These are phyloP conservation scores for Cyphomyrmex costatus DNA, from an alignment of 1,140 invertebrate species.

Conservation along the genomic window DNA sequence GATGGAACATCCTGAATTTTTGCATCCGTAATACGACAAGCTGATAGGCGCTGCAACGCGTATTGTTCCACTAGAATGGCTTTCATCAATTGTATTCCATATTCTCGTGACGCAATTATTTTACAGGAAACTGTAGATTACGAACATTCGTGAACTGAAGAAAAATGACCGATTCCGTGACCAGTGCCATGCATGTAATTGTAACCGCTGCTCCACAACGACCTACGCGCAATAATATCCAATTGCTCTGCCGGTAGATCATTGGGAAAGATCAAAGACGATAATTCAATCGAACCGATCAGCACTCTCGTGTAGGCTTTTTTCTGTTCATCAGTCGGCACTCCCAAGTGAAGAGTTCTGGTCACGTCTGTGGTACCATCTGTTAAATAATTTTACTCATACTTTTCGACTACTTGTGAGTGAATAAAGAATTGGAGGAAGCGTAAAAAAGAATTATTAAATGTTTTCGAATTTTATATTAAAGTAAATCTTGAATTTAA, in stretches of 20 bases:
- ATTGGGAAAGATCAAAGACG: slow-evolving; percentile 90
- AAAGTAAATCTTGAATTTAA: not conserved
- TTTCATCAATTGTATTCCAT: slow-evolving; percentile 42
- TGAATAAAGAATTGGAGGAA: not conserved
- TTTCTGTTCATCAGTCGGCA: slow-evolving; percentile 91
- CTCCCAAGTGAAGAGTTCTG: slow-evolving; percentile 95
- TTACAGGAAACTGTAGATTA: slow-evolving; percentile 52
- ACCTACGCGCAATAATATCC: slow-evolving; percentile 92
- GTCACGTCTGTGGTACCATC: slow-evolving; percentile 98
- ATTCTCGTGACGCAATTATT: slow-evolving; percentile 43
- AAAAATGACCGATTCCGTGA: slow-evolving; percentile 95
- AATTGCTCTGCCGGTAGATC: slow-evolving; percentile 89
- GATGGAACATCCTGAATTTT: slow-evolving; percentile 69
- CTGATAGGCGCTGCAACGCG: slow-evolving; percentile 89
- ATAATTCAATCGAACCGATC: slow-evolving; percentile 93
- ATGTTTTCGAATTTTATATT: not conserved
- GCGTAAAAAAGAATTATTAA: not conserved
- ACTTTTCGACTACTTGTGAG: not conserved
- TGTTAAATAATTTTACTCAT: slow-evolving; percentile 71
- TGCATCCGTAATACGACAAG: slow-evolving; percentile 87
- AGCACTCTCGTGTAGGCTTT: slow-evolving; percentile 96
- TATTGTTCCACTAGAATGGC: slow-evolving; percentile 55
- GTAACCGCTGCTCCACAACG: slow-evolving; percentile 93
- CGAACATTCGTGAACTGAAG: slow-evolving; percentile 94
- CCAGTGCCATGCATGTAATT: slow-evolving; percentile 96